Percentiles rank a stretch among this genome's conserved stretches.
These are phyloP conservation scores for Ceramica pisi DNA, from an alignment of 2,888 invertebrate genomes.

Conservation along the genomic window DNA sequence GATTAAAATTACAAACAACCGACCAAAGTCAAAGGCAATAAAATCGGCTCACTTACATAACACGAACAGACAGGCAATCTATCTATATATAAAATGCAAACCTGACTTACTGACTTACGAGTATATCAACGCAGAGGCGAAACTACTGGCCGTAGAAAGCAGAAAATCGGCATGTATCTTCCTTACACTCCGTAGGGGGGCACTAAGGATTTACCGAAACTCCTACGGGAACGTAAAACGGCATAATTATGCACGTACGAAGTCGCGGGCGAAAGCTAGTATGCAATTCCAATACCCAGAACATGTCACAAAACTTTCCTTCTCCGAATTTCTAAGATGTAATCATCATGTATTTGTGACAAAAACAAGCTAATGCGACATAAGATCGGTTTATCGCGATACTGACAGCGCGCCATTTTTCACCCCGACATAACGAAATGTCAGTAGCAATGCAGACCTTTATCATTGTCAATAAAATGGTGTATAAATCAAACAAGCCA, in stretches of 20 bases:
- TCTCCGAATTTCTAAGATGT: conserved; percentile 36
- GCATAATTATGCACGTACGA: too few relatives aligned
- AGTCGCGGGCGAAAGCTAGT: too few relatives aligned
- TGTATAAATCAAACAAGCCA: conserved; percentile 81
- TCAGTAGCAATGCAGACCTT: conserved; percentile 84
- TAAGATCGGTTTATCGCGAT: conserved; percentile 68
- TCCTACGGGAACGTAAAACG: too few relatives aligned
- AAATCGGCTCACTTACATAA: background rate
- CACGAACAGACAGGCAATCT: background rate
- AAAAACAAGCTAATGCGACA: conserved; percentile 76
- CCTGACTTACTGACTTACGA: too few relatives aligned
- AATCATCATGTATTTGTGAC: conserved; percentile 63
- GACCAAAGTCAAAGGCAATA: background rate
- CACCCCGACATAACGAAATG: conserved; percentile 84
- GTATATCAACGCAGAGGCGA: too few relatives aligned
- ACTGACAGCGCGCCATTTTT: conserved; percentile 80
- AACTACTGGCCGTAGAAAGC: too few relatives aligned
- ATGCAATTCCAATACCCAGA: conserved; percentile 9
- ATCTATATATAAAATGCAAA: too few relatives aligned
- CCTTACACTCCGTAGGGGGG: too few relatives aligned
- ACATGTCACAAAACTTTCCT: conserved; percentile 21
- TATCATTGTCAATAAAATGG: conserved; percentile 86
- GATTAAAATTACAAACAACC: background rate
- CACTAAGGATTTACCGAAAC: too few relatives aligned
- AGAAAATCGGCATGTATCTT: too few relatives aligned